A percentile compares a stretch with the other conserved stretches of the same genome.
Evolutionary conservation across 2,888 invertebrate genomes (phyloP).

Genomic region (Ephialtes manifestator): DNA sequence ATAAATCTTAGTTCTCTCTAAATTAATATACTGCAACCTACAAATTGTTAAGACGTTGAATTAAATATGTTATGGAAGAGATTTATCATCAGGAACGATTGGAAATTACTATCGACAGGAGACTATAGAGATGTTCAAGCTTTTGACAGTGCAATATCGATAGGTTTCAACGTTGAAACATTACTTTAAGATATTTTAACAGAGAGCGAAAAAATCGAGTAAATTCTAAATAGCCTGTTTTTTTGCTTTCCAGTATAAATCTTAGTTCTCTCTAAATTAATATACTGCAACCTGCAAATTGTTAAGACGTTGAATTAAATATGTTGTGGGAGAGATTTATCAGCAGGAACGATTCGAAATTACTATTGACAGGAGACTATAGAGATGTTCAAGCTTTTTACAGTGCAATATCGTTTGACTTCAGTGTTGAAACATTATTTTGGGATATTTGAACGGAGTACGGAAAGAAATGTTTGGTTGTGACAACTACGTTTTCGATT

Average conservation of each 20-base stretch:
- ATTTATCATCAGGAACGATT: neutral
- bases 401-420: neutral
- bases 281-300: too few species aligned
- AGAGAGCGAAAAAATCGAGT: neutral
- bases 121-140: neutral
- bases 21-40: too few species aligned
- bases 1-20: too few species aligned
- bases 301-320: conserved; percentile 25
- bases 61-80: neutral
- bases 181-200: neutral
- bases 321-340: neutral
- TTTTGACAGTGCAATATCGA: neutral
- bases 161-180: neutral
- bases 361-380: neutral
- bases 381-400: neutral
- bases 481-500: too few species aligned
- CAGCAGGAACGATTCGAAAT: neutral
- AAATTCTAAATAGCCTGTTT: too few species aligned
- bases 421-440: neutral
- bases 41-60: conserved; percentile 11
- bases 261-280: too few species aligned
- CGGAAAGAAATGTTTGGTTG: too few species aligned
- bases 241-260: too few species aligned
- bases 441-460: neutral
- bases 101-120: neutral